phyloP scores from a whole-genome alignment of 2,797 vertebrate species.

The Rhynchonycteris naso region DNA sequence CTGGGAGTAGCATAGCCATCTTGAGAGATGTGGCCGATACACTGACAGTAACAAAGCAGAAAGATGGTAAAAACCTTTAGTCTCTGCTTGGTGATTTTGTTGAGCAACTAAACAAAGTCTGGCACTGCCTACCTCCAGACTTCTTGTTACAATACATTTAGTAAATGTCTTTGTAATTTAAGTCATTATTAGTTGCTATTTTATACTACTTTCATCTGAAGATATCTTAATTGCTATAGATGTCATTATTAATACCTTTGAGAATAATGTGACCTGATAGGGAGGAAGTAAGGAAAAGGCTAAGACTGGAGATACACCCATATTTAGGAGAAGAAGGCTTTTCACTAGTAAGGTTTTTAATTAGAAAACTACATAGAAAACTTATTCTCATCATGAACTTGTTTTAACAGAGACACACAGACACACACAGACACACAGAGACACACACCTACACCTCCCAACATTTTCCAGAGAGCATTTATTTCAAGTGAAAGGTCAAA shows the following conservation, averaged over 20 bases:
- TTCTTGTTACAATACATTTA: background rate
- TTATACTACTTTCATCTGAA: conserved; percentile 8
- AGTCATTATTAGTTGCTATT: background rate
- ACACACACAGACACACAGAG: background rate
- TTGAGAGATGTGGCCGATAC: background rate
- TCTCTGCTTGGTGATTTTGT: too few relatives aligned
- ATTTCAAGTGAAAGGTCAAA: conserved; percentile 62
- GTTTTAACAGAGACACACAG: background rate
- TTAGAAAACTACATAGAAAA: background rate
- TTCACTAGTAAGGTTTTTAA: background rate
- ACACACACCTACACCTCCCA: background rate
- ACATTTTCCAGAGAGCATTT: conserved; percentile 47
- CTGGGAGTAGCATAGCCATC: background rate
- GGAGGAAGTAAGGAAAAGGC: background rate
- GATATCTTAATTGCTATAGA: background rate
- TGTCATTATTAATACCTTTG: background rate
- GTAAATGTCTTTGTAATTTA: background rate
- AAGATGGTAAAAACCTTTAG: background rate
- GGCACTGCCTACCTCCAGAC: background rate
- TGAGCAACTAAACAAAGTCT: background rate
- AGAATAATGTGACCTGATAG: background rate
- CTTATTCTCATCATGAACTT: background rate
- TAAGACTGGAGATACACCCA: background rate
- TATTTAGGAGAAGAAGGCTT: background rate
- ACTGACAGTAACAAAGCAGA: background rate